A percentile compares a stretch with the other conserved stretches of the same genome.
phyloP scores from a whole-genome alignment of 2,797 vertebrate genomes.

The Lepilemur ruficaudatus region DNA sequence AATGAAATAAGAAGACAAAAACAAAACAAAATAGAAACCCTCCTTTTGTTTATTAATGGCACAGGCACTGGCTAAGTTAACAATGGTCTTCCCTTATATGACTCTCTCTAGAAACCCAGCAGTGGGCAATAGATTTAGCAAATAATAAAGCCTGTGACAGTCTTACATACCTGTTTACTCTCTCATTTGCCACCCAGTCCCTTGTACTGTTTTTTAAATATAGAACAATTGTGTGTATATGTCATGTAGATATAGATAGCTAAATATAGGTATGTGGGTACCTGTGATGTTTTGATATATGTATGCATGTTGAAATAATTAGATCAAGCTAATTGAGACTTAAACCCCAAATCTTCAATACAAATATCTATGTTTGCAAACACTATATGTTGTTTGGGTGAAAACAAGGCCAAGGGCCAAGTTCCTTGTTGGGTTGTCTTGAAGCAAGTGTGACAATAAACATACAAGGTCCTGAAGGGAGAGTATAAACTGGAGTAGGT shows the following conservation, averaged over 20 bases:
- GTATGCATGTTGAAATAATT: background rate
- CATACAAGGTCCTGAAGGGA: background rate
- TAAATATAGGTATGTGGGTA: background rate
- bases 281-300: background rate
- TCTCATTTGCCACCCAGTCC: accelerated
- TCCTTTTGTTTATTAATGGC: background rate
- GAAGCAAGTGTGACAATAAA: background rate
- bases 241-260: background rate
- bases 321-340: background rate
- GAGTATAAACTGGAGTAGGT: background rate
- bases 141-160: background rate
- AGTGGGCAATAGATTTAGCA: background rate
- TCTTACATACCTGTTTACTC: background rate
- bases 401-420: background rate
- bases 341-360: background rate
- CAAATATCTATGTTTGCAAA: background rate
- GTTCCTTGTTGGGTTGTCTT: background rate
- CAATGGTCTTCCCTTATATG: background rate
- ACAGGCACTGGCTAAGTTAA: background rate
- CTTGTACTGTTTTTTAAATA: background rate
- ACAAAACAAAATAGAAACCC: background rate
- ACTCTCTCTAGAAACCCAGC: background rate
- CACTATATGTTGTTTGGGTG: background rate
- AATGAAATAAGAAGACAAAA: background rate
- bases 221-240: background rate